Evolutionary conservation across 2,888 invertebrate species (phyloP), one percentile per base, ranked within the genome.

Genomic region (Rhagonycha fulva): DNA sequence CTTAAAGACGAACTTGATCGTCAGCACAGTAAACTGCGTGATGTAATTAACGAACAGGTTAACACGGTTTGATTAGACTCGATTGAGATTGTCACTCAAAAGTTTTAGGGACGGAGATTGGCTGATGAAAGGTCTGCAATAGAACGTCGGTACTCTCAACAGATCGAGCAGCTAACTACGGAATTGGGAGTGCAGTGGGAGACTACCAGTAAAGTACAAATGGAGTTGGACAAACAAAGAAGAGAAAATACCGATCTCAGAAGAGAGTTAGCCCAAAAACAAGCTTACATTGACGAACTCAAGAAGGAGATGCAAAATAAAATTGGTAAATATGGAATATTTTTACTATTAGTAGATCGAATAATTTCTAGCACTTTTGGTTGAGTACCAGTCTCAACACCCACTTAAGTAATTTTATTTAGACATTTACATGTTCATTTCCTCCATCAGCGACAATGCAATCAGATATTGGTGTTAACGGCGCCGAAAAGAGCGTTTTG

Each of bases 181-280:
- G 96, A 96, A 82, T 88, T 95, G 24, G 93, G 94, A 0, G 92
- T 92, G 1, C 95, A 96, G 85, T 95, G 95, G 91, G 96, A 96
- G 83, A 91, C 93, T 62, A 93, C 94, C 0, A 92, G 94, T 68
- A 94, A 95, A 83, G 85, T 94, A 26, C 94, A 94, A 76, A 84
- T 96, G 84, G 96, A 96, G 75, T 83, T 95, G 79, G 96, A 96
- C 79, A 93, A 95, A 28, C 94, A 95, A 82, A 91, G 94, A 76
- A 91, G 96, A 10, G 92, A 94, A 80, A 94, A 95, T 82, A 89
- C 91, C 2, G 95, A 96, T 80, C 85, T 95, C 63, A 92, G 94
- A 80, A 89, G 95, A n/a, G 95, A 96, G 80, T 85, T 95, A 14
- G 90, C 93, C 0, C 94, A 94, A 88, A 94, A 94, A 83, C 93